A percentile compares a stretch with the other conserved stretches of the same genome.
Conservation (phyloP, 2,797 vertebrate species). For the Salmo trutta region DNA sequence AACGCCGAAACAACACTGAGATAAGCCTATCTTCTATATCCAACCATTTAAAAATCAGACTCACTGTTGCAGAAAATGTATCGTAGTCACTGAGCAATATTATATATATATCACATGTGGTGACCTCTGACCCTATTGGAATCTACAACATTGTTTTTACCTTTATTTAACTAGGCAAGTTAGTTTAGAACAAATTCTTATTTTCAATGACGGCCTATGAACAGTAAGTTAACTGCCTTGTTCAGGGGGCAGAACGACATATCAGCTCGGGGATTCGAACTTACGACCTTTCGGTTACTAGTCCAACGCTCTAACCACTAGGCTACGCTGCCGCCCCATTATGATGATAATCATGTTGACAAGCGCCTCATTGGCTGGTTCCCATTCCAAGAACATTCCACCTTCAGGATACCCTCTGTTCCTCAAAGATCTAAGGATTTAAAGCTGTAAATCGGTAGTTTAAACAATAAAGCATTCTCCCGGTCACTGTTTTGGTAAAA, state of each 20-base stretch:
- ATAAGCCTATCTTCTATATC: slow-evolving; percentile 11
- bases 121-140: background rate
- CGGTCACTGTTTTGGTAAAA: background rate
- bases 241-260: too few relatives aligned
- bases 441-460: background rate
- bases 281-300: too few relatives aligned
- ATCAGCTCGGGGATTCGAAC: too few relatives aligned
- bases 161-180: too few relatives aligned
- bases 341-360: background rate
- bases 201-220: too few relatives aligned
- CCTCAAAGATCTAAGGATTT: background rate
- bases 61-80: background rate
- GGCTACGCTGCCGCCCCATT: too few relatives aligned
- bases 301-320: too few relatives aligned
- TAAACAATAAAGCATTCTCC: background rate
- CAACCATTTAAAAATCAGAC: background rate
- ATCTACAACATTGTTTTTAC: background rate
- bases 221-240: too few relatives aligned
- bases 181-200: too few relatives aligned
- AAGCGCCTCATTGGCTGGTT: background rate
- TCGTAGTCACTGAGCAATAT: too few relatives aligned
- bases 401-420: background rate
- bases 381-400: background rate
- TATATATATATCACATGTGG: background rate
- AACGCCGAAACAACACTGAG: background rate